Evolutionary conservation across 2,888 invertebrate genomes (phyloP).

Genomic region (Sarcophaga rosellei): DNA sequence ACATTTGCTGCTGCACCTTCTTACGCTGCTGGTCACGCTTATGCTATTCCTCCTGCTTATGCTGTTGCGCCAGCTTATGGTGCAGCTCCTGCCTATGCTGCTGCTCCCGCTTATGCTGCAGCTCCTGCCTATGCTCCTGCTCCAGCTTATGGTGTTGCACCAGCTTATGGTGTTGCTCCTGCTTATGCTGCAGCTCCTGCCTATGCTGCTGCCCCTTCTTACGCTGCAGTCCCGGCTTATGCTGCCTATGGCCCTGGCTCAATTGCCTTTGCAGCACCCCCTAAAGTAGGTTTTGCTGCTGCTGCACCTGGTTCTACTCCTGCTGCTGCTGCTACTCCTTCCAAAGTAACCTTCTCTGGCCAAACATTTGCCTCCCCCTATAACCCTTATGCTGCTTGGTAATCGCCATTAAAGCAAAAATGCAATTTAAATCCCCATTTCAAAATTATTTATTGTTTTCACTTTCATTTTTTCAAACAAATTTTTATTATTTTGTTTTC

Average conservation of each 20-base stretch:
- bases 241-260: constrained; percentile 38
- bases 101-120: not conserved
- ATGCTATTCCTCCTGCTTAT: constrained; percentile 60
- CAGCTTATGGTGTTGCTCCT: constrained; percentile 8
- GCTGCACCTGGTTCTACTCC: not conserved
- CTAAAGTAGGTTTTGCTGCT: constrained; percentile 56
- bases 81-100: not conserved
- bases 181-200: constrained; percentile 53
- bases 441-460: not conserved
- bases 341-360: not conserved
- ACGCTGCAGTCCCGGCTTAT: not conserved
- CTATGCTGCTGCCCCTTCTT: constrained; percentile 46
- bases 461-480: not conserved
- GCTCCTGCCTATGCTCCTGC: constrained; percentile 64
- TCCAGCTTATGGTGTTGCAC: not conserved
- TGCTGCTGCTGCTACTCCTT: constrained; percentile 24
- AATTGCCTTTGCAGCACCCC: constrained; percentile 67
- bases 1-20: constrained; percentile 54
- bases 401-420: not conserved
- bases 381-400: constrained; percentile 59
- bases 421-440: not conserved
- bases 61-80: constrained; percentile 7
- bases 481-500: not conserved
- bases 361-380: constrained; percentile 7
- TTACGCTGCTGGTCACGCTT: not conserved